Conservation (phyloP, 2,888 invertebrate species). For the Acrobeloides nanus region DNA sequence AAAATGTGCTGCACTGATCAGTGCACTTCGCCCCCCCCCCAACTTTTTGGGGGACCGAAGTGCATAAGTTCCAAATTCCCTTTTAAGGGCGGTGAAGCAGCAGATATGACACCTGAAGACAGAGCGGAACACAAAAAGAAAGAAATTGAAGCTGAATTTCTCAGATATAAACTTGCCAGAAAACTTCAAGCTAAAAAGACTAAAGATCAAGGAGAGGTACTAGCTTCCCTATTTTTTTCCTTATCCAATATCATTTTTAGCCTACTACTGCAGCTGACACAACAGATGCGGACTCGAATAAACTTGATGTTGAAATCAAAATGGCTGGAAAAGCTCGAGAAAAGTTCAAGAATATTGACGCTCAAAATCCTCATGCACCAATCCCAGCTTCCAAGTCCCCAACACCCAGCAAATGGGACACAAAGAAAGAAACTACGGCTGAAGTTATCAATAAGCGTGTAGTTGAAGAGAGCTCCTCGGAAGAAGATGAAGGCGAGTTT, state of each 20-base stretch:
- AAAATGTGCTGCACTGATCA: slow-evolving; percentile 1
- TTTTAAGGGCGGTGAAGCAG: slow-evolving; percentile 21
- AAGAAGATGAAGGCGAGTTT: slow-evolving; percentile 42
- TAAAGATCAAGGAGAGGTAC: neutral
- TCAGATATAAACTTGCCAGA: slow-evolving; percentile 47
- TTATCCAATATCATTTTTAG: slow-evolving; percentile 4
- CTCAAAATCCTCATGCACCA: neutral
- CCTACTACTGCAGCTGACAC: slow-evolving; percentile 10
- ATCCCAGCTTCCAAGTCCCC: slow-evolving; percentile 1
- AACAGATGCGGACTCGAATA: slow-evolving; percentile 6
- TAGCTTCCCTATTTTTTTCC: neutral
- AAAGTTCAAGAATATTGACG: slow-evolving; percentile 82
- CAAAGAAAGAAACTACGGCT: slow-evolving; percentile 35
- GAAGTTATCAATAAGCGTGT: slow-evolving; percentile 48
- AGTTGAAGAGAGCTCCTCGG: slow-evolving; percentile 15
- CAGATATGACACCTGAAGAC: slow-evolving; percentile 49
- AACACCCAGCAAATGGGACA: slow-evolving; percentile 45
- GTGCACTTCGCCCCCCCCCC: no score
- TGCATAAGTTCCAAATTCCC: no score
- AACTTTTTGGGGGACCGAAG: no score
- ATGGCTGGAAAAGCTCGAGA: slow-evolving; percentile 73
- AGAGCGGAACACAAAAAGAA: slow-evolving; percentile 46
- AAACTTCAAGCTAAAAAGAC: slow-evolving; percentile 37
- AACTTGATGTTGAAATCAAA: slow-evolving; percentile 49
- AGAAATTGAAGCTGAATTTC: slow-evolving; percentile 51